Evolutionary conservation across 1,140 invertebrate species (phyloP).

Genomic region (Elymnias hypermnestra): DNA sequence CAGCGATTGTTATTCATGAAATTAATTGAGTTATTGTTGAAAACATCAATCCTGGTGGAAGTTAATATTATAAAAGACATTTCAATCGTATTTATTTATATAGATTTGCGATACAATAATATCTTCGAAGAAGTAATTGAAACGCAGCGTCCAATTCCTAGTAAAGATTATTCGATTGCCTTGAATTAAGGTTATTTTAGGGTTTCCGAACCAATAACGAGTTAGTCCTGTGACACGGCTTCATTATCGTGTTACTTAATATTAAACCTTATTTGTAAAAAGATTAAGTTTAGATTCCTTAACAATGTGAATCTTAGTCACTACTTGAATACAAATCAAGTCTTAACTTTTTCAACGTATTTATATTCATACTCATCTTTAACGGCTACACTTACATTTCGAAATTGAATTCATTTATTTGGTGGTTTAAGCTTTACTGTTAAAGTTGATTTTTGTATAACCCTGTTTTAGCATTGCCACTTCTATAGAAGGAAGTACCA

Average conservation of each 20-base stretch:
- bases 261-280: neutral
- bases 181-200: conserved; percentile 12
- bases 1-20: no score
- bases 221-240: conserved; percentile 2
- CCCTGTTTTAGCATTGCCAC: neutral
- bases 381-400: neutral
- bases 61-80: no score
- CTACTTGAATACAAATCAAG: conserved; percentile 17
- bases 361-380: conserved; percentile 9
- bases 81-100: no score
- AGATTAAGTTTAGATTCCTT: neutral
- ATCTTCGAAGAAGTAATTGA: conserved; percentile 3
- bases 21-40: no score
- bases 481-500: neutral
- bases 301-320: conserved; percentile 1
- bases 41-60: no score
- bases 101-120: no score
- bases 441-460: neutral
- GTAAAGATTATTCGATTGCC: conserved; percentile 4
- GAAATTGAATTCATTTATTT: neutral
- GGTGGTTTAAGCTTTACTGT: neutral
- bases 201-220: conserved; percentile 1
- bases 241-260: neutral
- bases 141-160: neutral
- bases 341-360: conserved; percentile 14